Conservation (phyloP, 2,888 invertebrate species). For the Drosophila mettleri region DNA sequence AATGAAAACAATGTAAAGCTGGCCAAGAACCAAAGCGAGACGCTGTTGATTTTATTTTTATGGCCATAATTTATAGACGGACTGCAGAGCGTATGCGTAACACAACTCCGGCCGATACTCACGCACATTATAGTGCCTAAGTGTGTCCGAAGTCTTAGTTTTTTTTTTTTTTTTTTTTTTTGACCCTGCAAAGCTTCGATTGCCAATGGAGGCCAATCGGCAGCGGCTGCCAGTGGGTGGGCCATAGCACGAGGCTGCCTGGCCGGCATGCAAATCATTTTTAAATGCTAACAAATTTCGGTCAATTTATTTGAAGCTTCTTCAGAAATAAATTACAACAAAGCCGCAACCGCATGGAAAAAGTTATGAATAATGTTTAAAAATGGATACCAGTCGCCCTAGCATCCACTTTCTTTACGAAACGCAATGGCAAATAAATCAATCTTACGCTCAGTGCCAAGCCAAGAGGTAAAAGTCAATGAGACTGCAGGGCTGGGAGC, state of each 20-base stretch:
- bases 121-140: slow-evolving; percentile 57
- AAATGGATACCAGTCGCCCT: slow-evolving; percentile 33
- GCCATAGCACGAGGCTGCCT: slow-evolving; percentile 8
- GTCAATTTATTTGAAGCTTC: slow-evolving; percentile 66
- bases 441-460: slow-evolving; percentile 63
- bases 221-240: background rate
- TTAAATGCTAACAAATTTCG: slow-evolving; percentile 80
- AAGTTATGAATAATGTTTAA: slow-evolving; percentile 76
- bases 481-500: slow-evolving; percentile 13
- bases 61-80: slow-evolving; percentile 64
- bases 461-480: slow-evolving; percentile 31
- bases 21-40: slow-evolving; percentile 39
- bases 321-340: slow-evolving; percentile 71
- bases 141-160: slow-evolving; percentile 31
- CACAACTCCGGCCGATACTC: background rate
- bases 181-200: background rate
- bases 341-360: slow-evolving; percentile 53
- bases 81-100: slow-evolving; percentile 42
- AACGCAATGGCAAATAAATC: slow-evolving; percentile 71
- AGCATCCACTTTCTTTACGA: background rate
- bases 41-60: slow-evolving; percentile 73
- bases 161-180: slow-evolving; percentile 1
- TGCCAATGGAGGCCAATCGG: slow-evolving; percentile 35
- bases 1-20: slow-evolving; percentile 31
- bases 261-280: slow-evolving; percentile 71